phyloP scores from a whole-genome alignment of 1,140 invertebrate genomes.

The Tetramorium parvispinum region DNA sequence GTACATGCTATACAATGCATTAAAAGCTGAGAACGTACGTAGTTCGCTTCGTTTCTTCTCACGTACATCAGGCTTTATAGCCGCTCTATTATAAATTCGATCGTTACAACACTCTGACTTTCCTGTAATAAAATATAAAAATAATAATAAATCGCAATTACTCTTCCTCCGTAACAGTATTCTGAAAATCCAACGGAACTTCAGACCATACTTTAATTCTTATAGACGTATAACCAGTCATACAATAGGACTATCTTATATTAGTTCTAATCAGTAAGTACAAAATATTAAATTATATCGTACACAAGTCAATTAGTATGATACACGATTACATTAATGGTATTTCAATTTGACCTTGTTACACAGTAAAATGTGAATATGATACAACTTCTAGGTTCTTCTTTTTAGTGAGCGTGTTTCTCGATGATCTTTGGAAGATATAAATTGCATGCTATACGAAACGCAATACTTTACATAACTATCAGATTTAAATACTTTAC shows the following conservation, averaged over 20 bases:
- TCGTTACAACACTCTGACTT: constrained; percentile 38
- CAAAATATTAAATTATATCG: constrained; percentile 67
- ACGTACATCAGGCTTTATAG: constrained; percentile 31
- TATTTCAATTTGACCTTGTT: constrained; percentile 51
- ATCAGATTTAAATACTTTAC: constrained; percentile 30
- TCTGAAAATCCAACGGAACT: constrained; percentile 62
- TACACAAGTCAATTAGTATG: constrained; percentile 67
- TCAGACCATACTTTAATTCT: constrained; percentile 58
- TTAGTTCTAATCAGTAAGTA: constrained; percentile 42
- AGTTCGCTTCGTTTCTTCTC: constrained; percentile 12
- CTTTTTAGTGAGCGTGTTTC: not conserved
- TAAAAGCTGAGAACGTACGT: constrained; percentile 30
- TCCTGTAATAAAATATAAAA: constrained; percentile 72
- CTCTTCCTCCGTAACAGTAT: constrained; percentile 22
- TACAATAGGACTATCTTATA: constrained; percentile 57
- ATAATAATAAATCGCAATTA: constrained; percentile 70
- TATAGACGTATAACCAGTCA: constrained; percentile 49
- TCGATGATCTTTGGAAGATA: constrained; percentile 35
- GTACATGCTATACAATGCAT: constrained; percentile 51
- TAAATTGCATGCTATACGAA: not conserved
- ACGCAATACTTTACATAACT: constrained; percentile 11
- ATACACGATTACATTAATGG: constrained; percentile 57
- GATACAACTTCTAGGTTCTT: constrained; percentile 37
- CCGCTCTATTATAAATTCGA: constrained; percentile 24
- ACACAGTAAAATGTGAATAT: constrained; percentile 57